Base-by-base conservation (phyloP, 1,140 invertebrate species). In the Aradophagus sp. region DNA sequence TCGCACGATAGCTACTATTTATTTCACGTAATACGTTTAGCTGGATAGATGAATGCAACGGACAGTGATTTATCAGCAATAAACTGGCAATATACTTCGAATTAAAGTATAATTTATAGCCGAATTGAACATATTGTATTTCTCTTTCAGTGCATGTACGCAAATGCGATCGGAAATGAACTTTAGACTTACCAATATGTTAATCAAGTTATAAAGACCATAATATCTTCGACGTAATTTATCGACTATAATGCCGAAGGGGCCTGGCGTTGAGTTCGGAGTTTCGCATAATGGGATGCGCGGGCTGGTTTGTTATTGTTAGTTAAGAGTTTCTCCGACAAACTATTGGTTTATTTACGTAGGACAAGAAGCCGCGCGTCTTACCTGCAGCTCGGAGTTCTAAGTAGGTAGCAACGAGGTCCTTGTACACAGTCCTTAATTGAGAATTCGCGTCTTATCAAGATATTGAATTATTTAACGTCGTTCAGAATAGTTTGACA, bases 321-420 rank as follows among this genome's bases (percentile, higher is more conserved):
- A 59, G 70, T 63, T 73, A 73, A 68, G 70, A 73, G 63, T 73
- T 67, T 45, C 70, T 48, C 59, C 63, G 58, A 65, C 50, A 73
- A 73, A 67, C 63, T 59, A 52, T 72, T 41, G 52, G 58, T 65
- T 68, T 73, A 73, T 73, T 73, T 73, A 68, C 63, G 29, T 68
- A 73, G 70, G 70, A 73, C 63, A 68, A 58, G 63, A 56, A 59
- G 29, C 53, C 16, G 6, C 15, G 34, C 34, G 16, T 35, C 12
- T 29, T 56, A 45, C 65, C 52, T 48, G 48, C 59, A 65, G 63
- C 63, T 38, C 13, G 36, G 17, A 68, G 59, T 68, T 42, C 42
- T 66, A 63, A 67, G 58, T 61, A 65, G 34, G 45, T 36, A 39
- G 38, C 38, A 52, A 32, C 58, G 34, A 48, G 11, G 14, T 58